Conservation (phyloP, 2,888 invertebrate species). For the Glyphotaelius pellucidus region DNA sequence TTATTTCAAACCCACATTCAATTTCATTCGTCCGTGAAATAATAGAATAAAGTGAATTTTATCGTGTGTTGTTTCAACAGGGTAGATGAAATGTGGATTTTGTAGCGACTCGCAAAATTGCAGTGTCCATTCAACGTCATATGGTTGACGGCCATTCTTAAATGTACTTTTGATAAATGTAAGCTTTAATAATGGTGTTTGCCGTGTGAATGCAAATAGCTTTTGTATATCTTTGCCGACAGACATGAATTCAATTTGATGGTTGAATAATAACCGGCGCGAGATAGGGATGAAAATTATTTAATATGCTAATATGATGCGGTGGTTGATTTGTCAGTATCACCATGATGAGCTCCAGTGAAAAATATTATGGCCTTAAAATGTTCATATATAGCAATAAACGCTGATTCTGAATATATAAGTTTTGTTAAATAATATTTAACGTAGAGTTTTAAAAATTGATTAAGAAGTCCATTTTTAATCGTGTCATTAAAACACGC, state of each 20-base stretch:
- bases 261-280: not conserved
- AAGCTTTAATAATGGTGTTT: not conserved
- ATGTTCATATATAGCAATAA: too few species aligned
- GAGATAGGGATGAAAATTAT: not conserved
- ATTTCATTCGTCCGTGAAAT: not conserved
- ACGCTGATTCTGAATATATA: too few species aligned
- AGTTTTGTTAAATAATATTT: too few species aligned
- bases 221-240: not conserved
- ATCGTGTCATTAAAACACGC: too few species aligned
- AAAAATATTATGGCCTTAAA: too few species aligned
- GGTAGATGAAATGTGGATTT: not conserved
- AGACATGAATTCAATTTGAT: not conserved
- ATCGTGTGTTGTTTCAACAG: not conserved
- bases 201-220: not conserved
- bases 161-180: not conserved
- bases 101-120: not conserved
- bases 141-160: not conserved
- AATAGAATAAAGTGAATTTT: not conserved
- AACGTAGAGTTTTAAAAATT: too few species aligned
- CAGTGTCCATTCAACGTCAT: not conserved
- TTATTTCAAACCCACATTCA: not conserved
- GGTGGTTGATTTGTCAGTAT: too few species aligned
- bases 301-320: not conserved
- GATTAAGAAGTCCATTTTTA: too few species aligned
- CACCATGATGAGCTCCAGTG: too few species aligned